These are phyloP conservation scores for Papilio glaucus DNA, from an alignment of 1,140 invertebrate genomes.

Conservation along the genomic window DNA sequence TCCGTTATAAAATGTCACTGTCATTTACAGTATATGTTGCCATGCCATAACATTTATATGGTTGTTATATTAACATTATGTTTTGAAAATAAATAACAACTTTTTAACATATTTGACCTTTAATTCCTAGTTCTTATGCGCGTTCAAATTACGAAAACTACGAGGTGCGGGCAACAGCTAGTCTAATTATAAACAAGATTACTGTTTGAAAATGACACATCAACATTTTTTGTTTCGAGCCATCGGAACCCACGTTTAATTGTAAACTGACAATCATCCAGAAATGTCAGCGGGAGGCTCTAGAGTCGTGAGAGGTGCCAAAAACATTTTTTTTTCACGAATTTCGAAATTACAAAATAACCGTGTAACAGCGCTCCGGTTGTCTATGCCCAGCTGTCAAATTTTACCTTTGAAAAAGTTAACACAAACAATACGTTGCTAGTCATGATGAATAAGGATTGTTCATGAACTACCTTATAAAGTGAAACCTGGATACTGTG, in stretches of 20 bases:
- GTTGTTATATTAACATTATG: too few relatives aligned
- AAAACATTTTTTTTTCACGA: background rate
- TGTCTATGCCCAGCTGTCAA: constrained; percentile 31
- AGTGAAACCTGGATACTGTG: too few relatives aligned
- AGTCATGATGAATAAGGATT: background rate
- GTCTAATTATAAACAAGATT: too few relatives aligned
- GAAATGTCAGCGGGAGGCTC: constrained; percentile 15
- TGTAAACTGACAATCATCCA: constrained; percentile 22
- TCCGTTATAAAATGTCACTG: too few relatives aligned
- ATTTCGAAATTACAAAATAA: too few relatives aligned
- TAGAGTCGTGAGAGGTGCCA: constrained; percentile 1
- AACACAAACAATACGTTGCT: background rate
- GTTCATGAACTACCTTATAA: background rate
- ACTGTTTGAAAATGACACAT: background rate
- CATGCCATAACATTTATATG: too few relatives aligned
- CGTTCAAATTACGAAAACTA: too few relatives aligned
- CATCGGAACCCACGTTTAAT: constrained; percentile 6
- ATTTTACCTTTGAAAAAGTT: background rate
- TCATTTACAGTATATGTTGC: too few relatives aligned
- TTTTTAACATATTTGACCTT: too few relatives aligned
- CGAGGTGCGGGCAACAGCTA: too few relatives aligned
- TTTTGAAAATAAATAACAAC: too few relatives aligned
- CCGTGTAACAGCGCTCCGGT: background rate
- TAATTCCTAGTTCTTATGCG: too few relatives aligned
- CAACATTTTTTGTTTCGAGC: background rate